phyloP scores from a whole-genome alignment of 2,797 vertebrate genomes.

The Peromyscus eremicus region DNA sequence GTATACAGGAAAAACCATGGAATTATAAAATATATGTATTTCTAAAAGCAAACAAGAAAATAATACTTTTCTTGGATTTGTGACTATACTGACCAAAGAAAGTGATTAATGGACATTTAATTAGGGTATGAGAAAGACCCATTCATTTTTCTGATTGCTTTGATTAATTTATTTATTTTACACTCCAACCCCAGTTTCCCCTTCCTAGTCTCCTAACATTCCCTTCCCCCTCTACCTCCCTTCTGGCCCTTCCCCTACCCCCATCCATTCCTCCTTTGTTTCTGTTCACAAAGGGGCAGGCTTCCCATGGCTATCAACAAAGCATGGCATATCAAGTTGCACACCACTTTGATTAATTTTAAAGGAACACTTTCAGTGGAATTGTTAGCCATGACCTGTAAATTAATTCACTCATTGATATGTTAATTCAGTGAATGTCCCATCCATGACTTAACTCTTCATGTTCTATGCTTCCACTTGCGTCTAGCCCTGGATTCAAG shows the following conservation, averaged over 20 bases:
- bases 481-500: not conserved
- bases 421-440: not conserved
- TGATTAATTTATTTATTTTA: not conserved
- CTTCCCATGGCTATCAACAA: not conserved
- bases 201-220: not conserved
- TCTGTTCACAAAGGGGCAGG: not conserved
- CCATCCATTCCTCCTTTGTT: not conserved
- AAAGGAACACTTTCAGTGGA: slow-evolving; percentile 30
- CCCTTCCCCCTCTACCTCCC: not conserved
- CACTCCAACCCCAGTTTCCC: not conserved
- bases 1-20: not conserved
- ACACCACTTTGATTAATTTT: not conserved
- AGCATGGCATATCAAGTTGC: not conserved
- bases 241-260: not conserved
- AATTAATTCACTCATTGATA: not conserved
- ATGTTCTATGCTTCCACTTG: not conserved
- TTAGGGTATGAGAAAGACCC: not conserved
- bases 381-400: not conserved
- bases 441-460: not conserved
- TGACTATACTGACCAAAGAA: slow-evolving; percentile 1
- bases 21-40: not conserved
- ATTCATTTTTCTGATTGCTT: slow-evolving; percentile 40
- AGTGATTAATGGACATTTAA: slow-evolving; percentile 23
- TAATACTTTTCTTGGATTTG: not conserved
- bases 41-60: not conserved